Evolutionary conservation across 1,140 invertebrate genomes (phyloP), one percentile per base, ranked within the genome.

Genomic region (Achatina immaculata): DNA sequence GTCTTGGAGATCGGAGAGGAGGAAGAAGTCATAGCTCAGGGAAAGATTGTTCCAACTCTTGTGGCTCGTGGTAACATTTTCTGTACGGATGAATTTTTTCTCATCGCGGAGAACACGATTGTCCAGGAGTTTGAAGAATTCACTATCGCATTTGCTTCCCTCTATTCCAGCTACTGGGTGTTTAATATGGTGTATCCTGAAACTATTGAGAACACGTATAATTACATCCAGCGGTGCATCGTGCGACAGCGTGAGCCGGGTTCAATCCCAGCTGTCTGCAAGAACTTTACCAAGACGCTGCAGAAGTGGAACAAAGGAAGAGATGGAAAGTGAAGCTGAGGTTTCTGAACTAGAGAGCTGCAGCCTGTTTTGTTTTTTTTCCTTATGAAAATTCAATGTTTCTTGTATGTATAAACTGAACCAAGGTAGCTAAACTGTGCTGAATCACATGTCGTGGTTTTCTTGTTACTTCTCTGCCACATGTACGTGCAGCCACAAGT

Each of bases 51-150:
- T 31, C 89, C 89, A 2, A 88, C 87, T 40, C 84, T 90, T 24
- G 84, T 90, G 45, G 88, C 88, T 28, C 86, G 86, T 55, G 89
- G 89, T 34, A 86, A 85, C 11, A 85, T 90, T 72, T 89, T 89
- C 43, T 84, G 84, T 36, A 89, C 88, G 66, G 89, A 90, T 82
- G 88, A 90, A 77, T 90, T 90, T 78, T 86, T 89, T 72, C 83
- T 90, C 16, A 86, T 90, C 34, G 86, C 88, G 6, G 89, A 90
- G 78, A 88, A 90, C 76, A 87, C 88, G 62, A 82, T 90, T 43
- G 84, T 90, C 31, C 89, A 90, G 74, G 89, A 89, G 78, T 90
- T 89, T 84, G 89, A 90, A 68, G 89, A 90, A 78, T 90, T 90
- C 69, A 90, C 89, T 9, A 89, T 90, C 74, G 89, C 89, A 42